Conservation (phyloP, 2,113 vertebrate species). For the Clupea harengus region DNA sequence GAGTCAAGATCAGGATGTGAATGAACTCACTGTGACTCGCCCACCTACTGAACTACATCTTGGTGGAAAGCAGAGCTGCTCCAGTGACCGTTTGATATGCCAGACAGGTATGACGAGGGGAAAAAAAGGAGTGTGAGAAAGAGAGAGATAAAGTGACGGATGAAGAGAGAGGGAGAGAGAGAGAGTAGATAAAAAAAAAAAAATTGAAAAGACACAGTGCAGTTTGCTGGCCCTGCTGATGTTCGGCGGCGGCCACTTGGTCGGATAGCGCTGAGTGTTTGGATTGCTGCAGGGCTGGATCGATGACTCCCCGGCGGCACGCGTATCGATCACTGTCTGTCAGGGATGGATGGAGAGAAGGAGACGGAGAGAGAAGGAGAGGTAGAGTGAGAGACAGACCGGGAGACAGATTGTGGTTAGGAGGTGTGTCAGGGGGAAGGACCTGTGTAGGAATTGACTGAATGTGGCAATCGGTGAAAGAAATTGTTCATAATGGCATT, state of each 20-base stretch:
- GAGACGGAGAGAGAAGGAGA: neutral
- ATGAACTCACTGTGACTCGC: neutral
- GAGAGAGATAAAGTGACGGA: neutral
- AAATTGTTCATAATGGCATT: neutral
- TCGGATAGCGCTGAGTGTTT: constrained; percentile 27
- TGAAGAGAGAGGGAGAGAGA: neutral
- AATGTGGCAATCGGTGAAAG: neutral
- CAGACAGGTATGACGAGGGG: neutral
- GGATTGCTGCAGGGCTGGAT: constrained; percentile 36
- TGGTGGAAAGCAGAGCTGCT: neutral
- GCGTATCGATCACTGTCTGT: constrained; percentile 34
- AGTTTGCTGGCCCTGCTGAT: neutral
- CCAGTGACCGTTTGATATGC: neutral
- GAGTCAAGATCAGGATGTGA: neutral
- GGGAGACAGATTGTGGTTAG: neutral
- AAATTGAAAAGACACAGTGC: neutral
- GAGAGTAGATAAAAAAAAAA: neutral
- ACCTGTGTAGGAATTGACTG: neutral
- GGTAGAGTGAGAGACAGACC: neutral
- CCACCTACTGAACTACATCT: neutral
- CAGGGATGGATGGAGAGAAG: constrained; percentile 21
- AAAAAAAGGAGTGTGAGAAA: neutral
- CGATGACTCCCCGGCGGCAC: constrained; percentile 25
- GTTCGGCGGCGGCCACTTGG: constrained; percentile 22
- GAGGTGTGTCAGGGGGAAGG: neutral